Conservation (phyloP, 2,888 invertebrate genomes). For the Cabera pusaria region DNA sequence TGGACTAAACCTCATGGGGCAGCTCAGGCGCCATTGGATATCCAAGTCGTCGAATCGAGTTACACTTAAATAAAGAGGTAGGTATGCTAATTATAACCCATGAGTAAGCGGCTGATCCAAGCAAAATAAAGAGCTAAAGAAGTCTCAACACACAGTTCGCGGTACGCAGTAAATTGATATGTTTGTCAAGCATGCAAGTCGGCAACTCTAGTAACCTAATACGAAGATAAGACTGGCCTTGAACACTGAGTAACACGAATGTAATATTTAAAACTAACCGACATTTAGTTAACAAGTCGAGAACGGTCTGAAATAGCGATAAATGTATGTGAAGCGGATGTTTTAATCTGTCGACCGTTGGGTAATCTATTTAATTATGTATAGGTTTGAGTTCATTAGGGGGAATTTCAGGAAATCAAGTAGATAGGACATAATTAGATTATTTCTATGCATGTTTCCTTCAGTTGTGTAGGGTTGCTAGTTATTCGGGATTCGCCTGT, state of each 20-base stretch:
- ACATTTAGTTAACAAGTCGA: slow-evolving; percentile 16
- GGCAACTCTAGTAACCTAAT: slow-evolving; percentile 68
- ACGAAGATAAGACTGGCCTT: slow-evolving; percentile 66
- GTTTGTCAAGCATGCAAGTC: slow-evolving; percentile 44
- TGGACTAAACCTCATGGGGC: no score
- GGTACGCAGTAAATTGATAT: slow-evolving; percentile 48
- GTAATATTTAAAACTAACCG: slow-evolving; percentile 19
- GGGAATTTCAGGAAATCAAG: background rate
- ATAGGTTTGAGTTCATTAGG: slow-evolving; percentile 33
- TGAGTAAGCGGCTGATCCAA: slow-evolving; percentile 25
- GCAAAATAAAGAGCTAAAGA: slow-evolving; percentile 32
- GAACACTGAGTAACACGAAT: slow-evolving; percentile 40
- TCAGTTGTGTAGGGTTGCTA: no score
- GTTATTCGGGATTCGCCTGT: no score
- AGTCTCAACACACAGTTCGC: slow-evolving; percentile 31
- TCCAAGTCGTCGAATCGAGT: no score
- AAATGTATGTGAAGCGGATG: slow-evolving; percentile 53
- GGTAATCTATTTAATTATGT: slow-evolving; percentile 46
- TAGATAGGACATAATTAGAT: no score
- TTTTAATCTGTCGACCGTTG: slow-evolving; percentile 51
- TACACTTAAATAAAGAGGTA: no score
- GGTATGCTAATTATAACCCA: slow-evolving; percentile 6
- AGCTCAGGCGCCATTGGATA: no score
- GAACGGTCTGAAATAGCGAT: slow-evolving; percentile 18
- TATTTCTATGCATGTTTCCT: no score